Conservation (phyloP, 2,888 invertebrate genomes). For the Psylliodes chrysocephalus region DNA sequence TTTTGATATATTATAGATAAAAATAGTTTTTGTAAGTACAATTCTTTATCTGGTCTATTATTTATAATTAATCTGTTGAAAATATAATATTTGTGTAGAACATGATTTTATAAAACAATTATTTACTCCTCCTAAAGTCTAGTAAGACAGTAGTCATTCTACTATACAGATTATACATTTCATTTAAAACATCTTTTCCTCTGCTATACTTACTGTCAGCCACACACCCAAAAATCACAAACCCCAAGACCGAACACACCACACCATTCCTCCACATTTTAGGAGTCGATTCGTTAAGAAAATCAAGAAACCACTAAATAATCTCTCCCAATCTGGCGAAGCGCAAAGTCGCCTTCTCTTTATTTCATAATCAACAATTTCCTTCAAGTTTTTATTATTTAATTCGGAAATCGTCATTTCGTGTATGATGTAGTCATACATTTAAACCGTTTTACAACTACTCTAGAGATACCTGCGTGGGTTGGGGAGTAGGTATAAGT, state of each 20-base stretch:
- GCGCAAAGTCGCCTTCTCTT: constrained; percentile 24
- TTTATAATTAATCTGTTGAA: no score
- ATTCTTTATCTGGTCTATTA: no score
- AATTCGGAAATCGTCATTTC: constrained; percentile 43
- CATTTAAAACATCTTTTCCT: no score
- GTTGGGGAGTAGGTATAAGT: constrained; percentile 7
- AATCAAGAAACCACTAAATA: constrained; percentile 33
- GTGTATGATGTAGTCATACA: constrained; percentile 38
- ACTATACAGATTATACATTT: no score
- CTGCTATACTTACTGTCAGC: constrained; percentile 40
- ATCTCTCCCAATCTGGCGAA: constrained; percentile 27
- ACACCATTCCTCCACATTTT: constrained; percentile 37
- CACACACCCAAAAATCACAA: constrained; percentile 24
- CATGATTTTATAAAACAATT: no score
- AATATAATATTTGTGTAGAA: no score
- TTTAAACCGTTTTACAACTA: constrained; percentile 32
- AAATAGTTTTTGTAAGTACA: no score
- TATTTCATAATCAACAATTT: constrained; percentile 48
- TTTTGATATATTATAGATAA: no score
- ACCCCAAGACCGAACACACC: constrained; percentile 15
- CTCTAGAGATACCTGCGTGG: constrained; percentile 21
- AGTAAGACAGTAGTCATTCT: no score
- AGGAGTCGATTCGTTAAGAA: constrained; percentile 12
- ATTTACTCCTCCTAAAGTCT: no score
- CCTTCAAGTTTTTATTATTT: constrained; percentile 47